Evolutionary conservation across 2,113 vertebrate genomes (phyloP).

Genomic region (Epinephelus fuscoguttatus): DNA sequence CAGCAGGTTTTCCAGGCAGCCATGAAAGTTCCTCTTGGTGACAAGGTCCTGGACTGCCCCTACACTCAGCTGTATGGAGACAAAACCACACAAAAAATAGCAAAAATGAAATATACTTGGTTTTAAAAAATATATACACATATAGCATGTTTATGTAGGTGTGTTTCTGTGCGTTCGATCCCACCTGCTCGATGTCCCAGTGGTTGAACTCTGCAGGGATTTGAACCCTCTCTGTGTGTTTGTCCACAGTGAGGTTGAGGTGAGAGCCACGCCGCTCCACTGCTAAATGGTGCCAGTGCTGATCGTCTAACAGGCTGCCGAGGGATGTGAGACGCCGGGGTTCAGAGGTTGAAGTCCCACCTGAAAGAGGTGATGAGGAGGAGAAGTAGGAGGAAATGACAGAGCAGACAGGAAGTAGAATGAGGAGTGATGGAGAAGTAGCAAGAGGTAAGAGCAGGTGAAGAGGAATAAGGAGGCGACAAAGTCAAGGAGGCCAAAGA

Average conservation of each 20-base stretch:
- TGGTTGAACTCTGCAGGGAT: conserved; percentile 86
- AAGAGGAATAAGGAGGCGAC: neutral
- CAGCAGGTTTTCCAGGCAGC: conserved; percentile 94
- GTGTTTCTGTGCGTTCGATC: conserved; percentile 27
- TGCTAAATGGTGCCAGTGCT: conserved; percentile 93
- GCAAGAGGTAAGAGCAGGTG: no score
- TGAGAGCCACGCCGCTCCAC: conserved; percentile 86
- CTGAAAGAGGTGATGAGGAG: conserved; percentile 65
- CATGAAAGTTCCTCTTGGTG: conserved; percentile 88
- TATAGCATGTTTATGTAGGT: neutral
- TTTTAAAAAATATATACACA: no score
- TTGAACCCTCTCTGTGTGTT: conserved; percentile 86
- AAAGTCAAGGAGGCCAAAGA: neutral
- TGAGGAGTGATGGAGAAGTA: neutral
- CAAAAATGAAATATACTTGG: no score
- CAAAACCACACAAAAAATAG: neutral
- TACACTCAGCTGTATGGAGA: conserved; percentile 89
- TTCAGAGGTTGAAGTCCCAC: conserved; percentile 68
- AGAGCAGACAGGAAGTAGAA: no score
- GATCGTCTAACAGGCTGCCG: conserved; percentile 95
- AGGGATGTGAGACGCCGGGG: conserved; percentile 81
- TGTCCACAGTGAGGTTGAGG: conserved; percentile 95
- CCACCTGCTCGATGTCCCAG: conserved; percentile 86
- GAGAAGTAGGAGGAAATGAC: neutral
- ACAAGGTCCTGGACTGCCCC: conserved; percentile 85